Conservation (phyloP, 2,888 invertebrate genomes). For the Invenusta paracnida region DNA sequence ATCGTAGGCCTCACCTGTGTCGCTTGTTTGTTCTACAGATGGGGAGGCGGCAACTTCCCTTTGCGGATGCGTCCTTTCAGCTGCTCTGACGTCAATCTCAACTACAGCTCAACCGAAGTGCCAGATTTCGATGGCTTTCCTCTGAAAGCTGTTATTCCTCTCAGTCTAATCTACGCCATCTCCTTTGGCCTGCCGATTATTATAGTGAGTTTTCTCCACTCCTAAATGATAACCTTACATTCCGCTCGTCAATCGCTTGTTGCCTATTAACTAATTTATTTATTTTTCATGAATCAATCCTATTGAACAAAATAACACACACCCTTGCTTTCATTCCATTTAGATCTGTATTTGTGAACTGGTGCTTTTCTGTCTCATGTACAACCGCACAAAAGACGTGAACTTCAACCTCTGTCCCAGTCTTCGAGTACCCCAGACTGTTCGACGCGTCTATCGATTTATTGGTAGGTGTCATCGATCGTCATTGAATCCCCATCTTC, state of each 20-base stretch:
- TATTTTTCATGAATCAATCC: no score
- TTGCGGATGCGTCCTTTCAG: neutral
- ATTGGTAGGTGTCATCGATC: neutral
- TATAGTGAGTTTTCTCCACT: neutral
- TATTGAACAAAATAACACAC: no score
- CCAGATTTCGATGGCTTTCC: slow-evolving; percentile 7
- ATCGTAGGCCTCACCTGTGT: no score
- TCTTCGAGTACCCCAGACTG: slow-evolving; percentile 16
- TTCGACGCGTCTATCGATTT: slow-evolving; percentile 36
- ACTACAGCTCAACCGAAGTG: neutral
- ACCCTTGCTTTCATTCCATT: no score
- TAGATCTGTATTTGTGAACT: slow-evolving; percentile 25
- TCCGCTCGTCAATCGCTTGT: no score
- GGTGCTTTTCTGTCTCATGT: neutral
- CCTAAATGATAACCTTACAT: no score
- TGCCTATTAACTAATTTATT: no score
- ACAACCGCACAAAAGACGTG: neutral
- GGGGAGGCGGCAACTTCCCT: neutral
- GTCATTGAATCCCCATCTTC: no score
- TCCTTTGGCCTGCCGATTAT: neutral
- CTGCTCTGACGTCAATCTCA: neutral
- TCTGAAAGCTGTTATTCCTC: neutral
- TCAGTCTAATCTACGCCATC: neutral
- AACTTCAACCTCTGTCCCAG: neutral
- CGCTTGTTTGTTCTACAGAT: neutral